Evolutionary conservation across 2,113 vertebrate species (phyloP), one percentile per base, ranked within the genome.

Genomic region (Barbus barbus): DNA sequence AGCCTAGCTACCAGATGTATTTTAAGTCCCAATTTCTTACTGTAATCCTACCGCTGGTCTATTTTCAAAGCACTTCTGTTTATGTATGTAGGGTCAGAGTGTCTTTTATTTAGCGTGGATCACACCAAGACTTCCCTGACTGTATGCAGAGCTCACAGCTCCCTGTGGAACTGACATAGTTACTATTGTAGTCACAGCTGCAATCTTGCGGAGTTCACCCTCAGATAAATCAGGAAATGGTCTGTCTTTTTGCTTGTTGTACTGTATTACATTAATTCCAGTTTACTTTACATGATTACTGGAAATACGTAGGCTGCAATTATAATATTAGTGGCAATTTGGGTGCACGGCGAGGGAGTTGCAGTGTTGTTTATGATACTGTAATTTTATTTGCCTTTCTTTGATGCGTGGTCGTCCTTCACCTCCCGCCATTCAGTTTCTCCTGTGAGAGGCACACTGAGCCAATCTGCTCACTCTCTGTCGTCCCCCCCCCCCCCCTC

Each of bases 111-210:
- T 44, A 33, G 58, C 38, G n/a, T 82, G 81, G 86, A 63, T 87
- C 76, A 67, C 26, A 36, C n/a, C 48, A 60, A 73, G 78, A 46
- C 83, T 63, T 76, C 20, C 80, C 75, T 76, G 67, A 28, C 78
- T 84, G 56, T 81, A 77, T 78, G 58, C 20, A 74, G 44, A 74
- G 60, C 80, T 82, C 28, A 48, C 78, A 36, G 76, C 41, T 84
- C 80, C 86, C 84, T 79, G 83, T 24, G 84, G 86, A 85, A 78
- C 84, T 87, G 86, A 87, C 86, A 87, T 71, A 85, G 67, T 85
- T 87, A 82, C 86, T 81, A 87, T 87, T 85, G 86, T 87, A 87
- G 69, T 87, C 86, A 41, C 56, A 46, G 86, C 36, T 36, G 51
- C 63, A 53, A 51, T 41, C 24, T 87, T 60, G 41, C 53, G 2